Percentiles rank a stretch among this genome's conserved stretches.
Conservation (phyloP, 1,140 invertebrate species). For the Octopus sinensis region DNA sequence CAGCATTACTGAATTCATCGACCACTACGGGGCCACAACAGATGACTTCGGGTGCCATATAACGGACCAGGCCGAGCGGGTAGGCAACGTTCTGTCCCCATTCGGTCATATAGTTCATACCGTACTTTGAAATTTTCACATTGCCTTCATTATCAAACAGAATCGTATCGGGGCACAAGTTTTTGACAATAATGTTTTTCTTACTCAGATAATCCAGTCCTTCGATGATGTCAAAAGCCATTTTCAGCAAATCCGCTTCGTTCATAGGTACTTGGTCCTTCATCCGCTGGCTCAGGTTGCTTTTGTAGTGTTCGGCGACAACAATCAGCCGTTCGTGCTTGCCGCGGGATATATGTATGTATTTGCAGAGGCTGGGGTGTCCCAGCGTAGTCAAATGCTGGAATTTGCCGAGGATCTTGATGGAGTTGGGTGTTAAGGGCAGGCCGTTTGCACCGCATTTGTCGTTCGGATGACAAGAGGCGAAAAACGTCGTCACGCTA, state of each 20-base stretch:
- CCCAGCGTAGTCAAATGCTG: slow-evolving; percentile 77
- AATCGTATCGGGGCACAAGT: slow-evolving; percentile 80
- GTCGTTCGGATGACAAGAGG: slow-evolving; percentile 83
- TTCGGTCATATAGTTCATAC: slow-evolving; percentile 86
- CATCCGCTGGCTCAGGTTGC: slow-evolving; percentile 57
- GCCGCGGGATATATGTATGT: slow-evolving; percentile 85
- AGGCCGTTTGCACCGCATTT: slow-evolving; percentile 92
- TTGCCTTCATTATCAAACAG: slow-evolving; percentile 68
- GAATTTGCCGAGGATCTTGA: slow-evolving; percentile 85
- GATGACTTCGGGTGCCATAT: slow-evolving; percentile 79
- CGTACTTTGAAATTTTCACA: slow-evolving; percentile 88
- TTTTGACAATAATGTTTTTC: slow-evolving; percentile 74
- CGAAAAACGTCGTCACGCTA: slow-evolving; percentile 85
- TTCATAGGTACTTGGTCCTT: slow-evolving; percentile 35
- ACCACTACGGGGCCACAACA: slow-evolving; percentile 56
- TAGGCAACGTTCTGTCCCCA: slow-evolving; percentile 81
- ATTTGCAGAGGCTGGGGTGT: slow-evolving; percentile 80
- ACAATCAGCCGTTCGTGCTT: slow-evolving; percentile 92
- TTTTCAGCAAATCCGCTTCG: slow-evolving; percentile 62
- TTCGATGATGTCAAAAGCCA: slow-evolving; percentile 70
- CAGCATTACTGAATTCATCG: slow-evolving; percentile 39
- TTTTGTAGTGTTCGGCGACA: slow-evolving; percentile 81
- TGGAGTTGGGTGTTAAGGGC: slow-evolving; percentile 92
- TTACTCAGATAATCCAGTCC: slow-evolving; percentile 74
- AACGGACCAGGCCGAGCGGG: slow-evolving; percentile 67